Evolutionary conservation across 2,113 vertebrate genomes (phyloP).

Genomic region (Podarcis muralis): DNA sequence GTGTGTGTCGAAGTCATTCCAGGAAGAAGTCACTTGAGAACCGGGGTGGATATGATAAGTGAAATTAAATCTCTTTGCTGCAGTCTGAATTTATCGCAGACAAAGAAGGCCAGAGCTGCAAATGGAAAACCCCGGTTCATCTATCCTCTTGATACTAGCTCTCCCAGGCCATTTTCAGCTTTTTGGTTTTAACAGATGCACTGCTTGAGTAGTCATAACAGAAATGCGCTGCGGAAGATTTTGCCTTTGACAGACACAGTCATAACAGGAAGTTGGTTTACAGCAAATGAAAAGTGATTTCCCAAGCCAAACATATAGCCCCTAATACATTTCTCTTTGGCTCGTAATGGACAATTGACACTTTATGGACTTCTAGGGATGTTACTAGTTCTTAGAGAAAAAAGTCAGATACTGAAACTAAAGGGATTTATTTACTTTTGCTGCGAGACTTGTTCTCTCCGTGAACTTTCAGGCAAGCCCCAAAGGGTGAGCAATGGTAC

Average conservation of each 20-base stretch:
- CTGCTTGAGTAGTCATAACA: not conserved
- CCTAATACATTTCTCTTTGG: constrained; percentile 27
- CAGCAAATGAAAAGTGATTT: constrained; percentile 50
- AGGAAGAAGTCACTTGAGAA: not conserved
- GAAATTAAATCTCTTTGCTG: constrained; percentile 46
- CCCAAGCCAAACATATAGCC: constrained; percentile 36
- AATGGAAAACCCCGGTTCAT: constrained; percentile 14
- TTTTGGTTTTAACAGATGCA: not conserved
- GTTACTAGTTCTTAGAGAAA: constrained; percentile 19
- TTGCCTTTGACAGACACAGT: constrained; percentile 28
- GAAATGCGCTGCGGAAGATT: not conserved
- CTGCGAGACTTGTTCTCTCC: not conserved
- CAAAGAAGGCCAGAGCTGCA: constrained; percentile 30
- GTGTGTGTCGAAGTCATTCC: constrained; percentile 9
- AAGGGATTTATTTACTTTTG: constrained; percentile 36
- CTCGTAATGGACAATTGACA: constrained; percentile 36
- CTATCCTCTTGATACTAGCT: not conserved
- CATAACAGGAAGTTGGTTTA: constrained; percentile 34
- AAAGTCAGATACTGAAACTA: constrained; percentile 34
- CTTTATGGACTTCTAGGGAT: constrained; percentile 25
- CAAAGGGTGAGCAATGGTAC: not conserved
- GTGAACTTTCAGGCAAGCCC: constrained; percentile 21
- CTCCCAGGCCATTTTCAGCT: constrained; percentile 23
- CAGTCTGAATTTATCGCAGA: constrained; percentile 37
- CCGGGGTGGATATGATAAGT: not conserved